Evolutionary conservation across 1,140 invertebrate species (phyloP), one percentile per base, ranked within the genome.

Genomic region (Ridgeia piscesae): DNA sequence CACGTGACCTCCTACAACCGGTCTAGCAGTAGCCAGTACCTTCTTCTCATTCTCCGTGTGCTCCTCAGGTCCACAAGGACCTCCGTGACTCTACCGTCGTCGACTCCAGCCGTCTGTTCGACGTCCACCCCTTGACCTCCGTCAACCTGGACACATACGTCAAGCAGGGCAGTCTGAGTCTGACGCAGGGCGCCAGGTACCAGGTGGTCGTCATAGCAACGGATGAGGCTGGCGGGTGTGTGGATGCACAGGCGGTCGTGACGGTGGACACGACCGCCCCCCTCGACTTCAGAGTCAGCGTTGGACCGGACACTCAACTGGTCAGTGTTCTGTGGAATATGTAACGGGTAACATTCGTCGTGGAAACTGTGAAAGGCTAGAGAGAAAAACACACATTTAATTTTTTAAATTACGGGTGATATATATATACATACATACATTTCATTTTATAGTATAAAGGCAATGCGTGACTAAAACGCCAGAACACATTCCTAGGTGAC

Each of bases 281-380:
- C 14, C 58, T 89, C 21, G 35, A 90, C 77, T 94, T 94, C 27
- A 91, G 88, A n/a, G 92, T 94, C 34, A 93, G 91, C 34, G 89
- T 91, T 35, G 94, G 94, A 31, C 94, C 94, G 27, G 94, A 94
- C 34, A 94, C 92, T 91, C 91, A 94, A 91, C 93, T 94, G 94
- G 94, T 94, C 50, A 93, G 94, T 93, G n/a, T 77, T 77, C 17
- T 77, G 11, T 11, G n/a, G n/a, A n/a, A n/a, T n/a, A n/a, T n/a
- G n/a, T n/a, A n/a, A n/a, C n/a, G n/a, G n/a, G n/a, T n/a, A n/a
- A n/a, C n/a, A n/a, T n/a, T n/a, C n/a, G n/a, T n/a, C n/a, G n/a
- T n/a, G n/a, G n/a, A n/a, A n/a, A n/a, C n/a, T n/a, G n/a, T n/a
- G n/a, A n/a, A n/a, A n/a, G n/a, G n/a, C n/a, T n/a, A n/a, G n/a